Evolutionary conservation across 1,140 invertebrate genomes (phyloP).

Genomic region (Macrotrachela quadricornifera): DNA sequence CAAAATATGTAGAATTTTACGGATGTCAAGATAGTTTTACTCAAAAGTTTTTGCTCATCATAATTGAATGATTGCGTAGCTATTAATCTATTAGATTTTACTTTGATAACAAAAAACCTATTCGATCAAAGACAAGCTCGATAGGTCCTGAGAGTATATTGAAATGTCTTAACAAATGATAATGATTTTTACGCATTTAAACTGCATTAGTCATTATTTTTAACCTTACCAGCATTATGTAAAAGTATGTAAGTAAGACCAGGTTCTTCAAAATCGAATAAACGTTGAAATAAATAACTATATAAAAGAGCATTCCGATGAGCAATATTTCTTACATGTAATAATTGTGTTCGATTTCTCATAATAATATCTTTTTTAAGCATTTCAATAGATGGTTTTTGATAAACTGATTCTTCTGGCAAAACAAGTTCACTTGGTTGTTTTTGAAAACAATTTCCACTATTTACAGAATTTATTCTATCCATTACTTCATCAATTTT

Average conservation of each 20-base stretch:
- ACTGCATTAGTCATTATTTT: too few species aligned
- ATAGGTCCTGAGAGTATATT: too few species aligned
- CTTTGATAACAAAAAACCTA: too few species aligned
- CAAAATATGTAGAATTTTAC: too few species aligned
- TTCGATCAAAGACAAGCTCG: too few species aligned
- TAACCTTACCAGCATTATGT: constrained; percentile 43
- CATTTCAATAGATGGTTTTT: constrained; percentile 77
- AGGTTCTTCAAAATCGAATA: constrained; percentile 48
- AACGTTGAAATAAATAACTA: constrained; percentile 55
- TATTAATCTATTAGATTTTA: too few species aligned
- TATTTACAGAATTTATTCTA: constrained; percentile 50
- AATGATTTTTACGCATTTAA: too few species aligned
- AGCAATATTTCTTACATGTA: constrained; percentile 86
- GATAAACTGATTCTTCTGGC: constrained; percentile 57
- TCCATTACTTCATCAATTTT: constrained; percentile 61
- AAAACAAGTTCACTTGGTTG: constrained; percentile 61
- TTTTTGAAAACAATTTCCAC: constrained; percentile 65
- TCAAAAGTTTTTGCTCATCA: too few species aligned
- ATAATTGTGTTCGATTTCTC: constrained; percentile 68
- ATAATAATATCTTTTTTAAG: constrained; percentile 82
- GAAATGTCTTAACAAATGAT: too few species aligned
- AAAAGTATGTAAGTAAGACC: constrained; percentile 96
- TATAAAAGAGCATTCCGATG: constrained; percentile 77
- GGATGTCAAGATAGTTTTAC: too few species aligned
- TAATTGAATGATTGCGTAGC: too few species aligned